These are phyloP conservation scores for Gortyna flavago DNA, from an alignment of 2,888 invertebrate species.

Conservation along the genomic window DNA sequence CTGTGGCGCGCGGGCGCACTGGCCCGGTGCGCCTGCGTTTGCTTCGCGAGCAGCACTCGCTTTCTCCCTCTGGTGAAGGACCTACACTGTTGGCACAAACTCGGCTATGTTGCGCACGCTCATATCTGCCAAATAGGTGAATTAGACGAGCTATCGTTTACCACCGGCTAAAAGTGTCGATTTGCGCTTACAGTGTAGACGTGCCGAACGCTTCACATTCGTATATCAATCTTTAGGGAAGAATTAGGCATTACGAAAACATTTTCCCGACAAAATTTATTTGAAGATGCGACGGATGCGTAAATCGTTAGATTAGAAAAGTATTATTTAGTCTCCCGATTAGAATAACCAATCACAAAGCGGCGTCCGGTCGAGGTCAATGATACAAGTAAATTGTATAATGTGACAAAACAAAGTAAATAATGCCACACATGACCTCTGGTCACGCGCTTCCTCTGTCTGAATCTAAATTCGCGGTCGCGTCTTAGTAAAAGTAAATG, in stretches of 20 bases:
- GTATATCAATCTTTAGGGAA: constrained; percentile 64
- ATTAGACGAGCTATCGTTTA: constrained; percentile 34
- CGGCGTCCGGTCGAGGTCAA: constrained; percentile 86
- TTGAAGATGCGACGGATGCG: constrained; percentile 87
- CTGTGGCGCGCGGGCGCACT: constrained; percentile 80
- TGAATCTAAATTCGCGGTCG: constrained; percentile 30
- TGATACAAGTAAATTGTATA: constrained; percentile 45
- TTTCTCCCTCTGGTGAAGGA: constrained; percentile 83
- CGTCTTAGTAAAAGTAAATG: constrained; percentile 22
- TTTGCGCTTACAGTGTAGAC: constrained; percentile 81
- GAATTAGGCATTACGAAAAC: constrained; percentile 59
- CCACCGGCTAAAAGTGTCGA: constrained; percentile 44
- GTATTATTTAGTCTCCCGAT: constrained; percentile 48
- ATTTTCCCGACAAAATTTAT: constrained; percentile 54
- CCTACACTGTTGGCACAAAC: constrained; percentile 82
- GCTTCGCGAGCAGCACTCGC: constrained; percentile 89
- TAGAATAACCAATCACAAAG: constrained; percentile 70
- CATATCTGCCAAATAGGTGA: constrained; percentile 50
- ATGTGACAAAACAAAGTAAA: constrained; percentile 57
- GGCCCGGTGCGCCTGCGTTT: constrained; percentile 78
- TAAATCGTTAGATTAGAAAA: constrained; percentile 68
- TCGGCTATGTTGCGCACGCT: constrained; percentile 51
- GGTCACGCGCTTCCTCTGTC: constrained; percentile 34
- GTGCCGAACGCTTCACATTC: constrained; percentile 79
- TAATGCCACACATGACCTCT: constrained; percentile 46